These are phyloP conservation scores for Latheticus oryzae DNA, from an alignment of 2,888 invertebrate species.

Conservation along the genomic window DNA sequence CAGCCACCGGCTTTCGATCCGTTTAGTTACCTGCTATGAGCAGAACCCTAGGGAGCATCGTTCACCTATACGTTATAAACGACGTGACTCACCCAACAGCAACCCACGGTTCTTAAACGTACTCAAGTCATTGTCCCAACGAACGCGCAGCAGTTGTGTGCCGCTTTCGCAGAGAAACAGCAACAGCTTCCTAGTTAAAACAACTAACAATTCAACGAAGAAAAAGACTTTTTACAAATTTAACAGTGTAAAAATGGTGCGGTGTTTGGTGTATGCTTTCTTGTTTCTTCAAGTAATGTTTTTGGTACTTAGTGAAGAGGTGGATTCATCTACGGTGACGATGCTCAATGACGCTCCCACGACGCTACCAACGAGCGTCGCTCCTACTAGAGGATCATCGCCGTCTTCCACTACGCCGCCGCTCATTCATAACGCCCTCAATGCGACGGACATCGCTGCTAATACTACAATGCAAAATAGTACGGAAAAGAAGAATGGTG, in stretches of 20 bases:
- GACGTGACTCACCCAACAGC: constrained; percentile 35
- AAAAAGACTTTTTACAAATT: constrained; percentile 2
- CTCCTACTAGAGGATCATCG: constrained; percentile 6
- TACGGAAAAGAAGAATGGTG: constrained; percentile 12
- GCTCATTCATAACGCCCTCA: constrained; percentile 14
- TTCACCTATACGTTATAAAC: constrained; percentile 18
- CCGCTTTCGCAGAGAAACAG: constrained; percentile 18
- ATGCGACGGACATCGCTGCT: neutral
- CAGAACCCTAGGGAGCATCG: constrained; percentile 2
- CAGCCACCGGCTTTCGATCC: constrained; percentile 27
- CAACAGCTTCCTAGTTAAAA: constrained; percentile 19
- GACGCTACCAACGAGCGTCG: neutral
- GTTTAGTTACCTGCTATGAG: constrained; percentile 32
- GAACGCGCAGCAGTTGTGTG: constrained; percentile 29
- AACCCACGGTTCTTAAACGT: constrained; percentile 27
- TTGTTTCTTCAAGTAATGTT: constrained; percentile 15
- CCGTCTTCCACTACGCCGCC: constrained; percentile 8
- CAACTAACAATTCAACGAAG: neutral
- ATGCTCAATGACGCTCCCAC: neutral
- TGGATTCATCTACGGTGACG: constrained; percentile 4
- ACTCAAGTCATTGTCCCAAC: constrained; percentile 26
- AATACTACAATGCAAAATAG: constrained; percentile 1
- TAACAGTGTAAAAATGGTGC: constrained; percentile 20
- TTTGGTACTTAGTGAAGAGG: constrained; percentile 17
- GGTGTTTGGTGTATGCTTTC: constrained; percentile 22